Evolutionary conservation across 2,888 invertebrate species (phyloP).

Genomic region (Dioctria rufipes): DNA sequence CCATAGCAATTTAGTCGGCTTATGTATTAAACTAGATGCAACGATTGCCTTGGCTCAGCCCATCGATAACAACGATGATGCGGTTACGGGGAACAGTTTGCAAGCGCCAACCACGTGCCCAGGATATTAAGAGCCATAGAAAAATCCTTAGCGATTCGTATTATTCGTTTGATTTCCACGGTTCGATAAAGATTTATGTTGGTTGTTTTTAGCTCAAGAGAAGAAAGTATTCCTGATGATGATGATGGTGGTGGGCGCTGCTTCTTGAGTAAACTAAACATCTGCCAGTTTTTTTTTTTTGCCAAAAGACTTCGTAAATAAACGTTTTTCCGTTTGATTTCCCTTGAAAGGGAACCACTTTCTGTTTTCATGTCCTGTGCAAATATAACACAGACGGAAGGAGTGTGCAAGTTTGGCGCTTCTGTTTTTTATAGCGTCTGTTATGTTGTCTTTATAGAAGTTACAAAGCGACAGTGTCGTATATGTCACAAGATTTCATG

Average conservation of each 20-base stretch:
- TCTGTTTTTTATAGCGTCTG: conserved; percentile 9
- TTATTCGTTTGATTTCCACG: conserved; percentile 21
- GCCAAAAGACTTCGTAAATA: conserved; percentile 50
- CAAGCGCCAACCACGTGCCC: conserved; percentile 45
- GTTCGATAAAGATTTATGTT: conserved; percentile 24
- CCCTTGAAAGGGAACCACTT: conserved; percentile 34
- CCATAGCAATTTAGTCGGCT: neutral
- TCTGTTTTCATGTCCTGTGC: conserved; percentile 16
- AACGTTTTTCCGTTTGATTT: conserved; percentile 52
- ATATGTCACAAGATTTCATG: conserved; percentile 6
- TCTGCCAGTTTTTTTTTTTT: conserved; percentile 20
- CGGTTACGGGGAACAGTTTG: neutral
- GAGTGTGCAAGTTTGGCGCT: neutral
- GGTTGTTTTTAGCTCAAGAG: neutral
- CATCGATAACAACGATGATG: neutral
- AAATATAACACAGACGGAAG: neutral
- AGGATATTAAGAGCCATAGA: conserved; percentile 20
- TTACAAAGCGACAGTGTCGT: conserved; percentile 11
- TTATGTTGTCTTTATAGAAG: conserved; percentile 8
- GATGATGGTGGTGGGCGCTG: neutral
- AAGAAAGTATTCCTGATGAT: neutral
- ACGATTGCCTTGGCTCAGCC: neutral
- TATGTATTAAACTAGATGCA: conserved; percentile 7
- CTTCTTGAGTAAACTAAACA: conserved; percentile 40
- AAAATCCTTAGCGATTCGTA: neutral